Base-by-base conservation (phyloP, 1,140 invertebrate genomes). In the Heliothis subflexa region DNA sequence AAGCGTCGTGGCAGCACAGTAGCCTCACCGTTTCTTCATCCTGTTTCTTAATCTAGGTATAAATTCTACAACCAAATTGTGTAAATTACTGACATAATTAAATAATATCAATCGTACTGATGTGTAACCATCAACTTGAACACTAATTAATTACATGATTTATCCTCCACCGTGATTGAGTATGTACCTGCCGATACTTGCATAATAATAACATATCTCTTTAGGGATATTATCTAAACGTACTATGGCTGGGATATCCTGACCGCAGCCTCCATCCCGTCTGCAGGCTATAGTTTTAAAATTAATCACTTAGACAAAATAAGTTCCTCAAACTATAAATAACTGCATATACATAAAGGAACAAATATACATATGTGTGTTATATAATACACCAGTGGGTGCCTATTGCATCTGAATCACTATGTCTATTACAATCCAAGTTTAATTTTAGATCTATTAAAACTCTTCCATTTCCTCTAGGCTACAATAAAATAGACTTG, bases 91-190 rank as follows among this genome's bases (percentile, higher is more conserved):
- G n/a, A n/a, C n/a, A n/a, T n/a, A n/a, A n/a, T n/a, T n/a, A 25
- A 25, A 25, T 25, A 25, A 25, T n/a, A n/a, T 25, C 21, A 25
- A 25, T 25, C 21, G 21, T 40, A 9, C 33, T n/a, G n/a, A 9
- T 9, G 33, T 2, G 33, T 62, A 10, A 1, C 16, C n/a, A 62
- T 62, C 61, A 40, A 45, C 28, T 61, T 40, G 40, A 33, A 40
- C 28, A 10, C 28, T 9, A 40, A 18, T 62, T 62, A 16, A 62
- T 62, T 11, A 40, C 33, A 14, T 16, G 3, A 45, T 40, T 62
- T 62, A 62, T 62, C 61, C 61, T 62, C 14, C 4, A 16, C 33
- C 14, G 14, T 45, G 61, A 62, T 40, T 62, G 28, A 62, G 33
- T 40, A 40, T 14, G 14, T 40, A 33, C 61, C n/a, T n/a, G n/a